These are phyloP conservation scores for Diarsia dahlii DNA, from an alignment of 2,888 invertebrate genomes.

Conservation along the genomic window DNA sequence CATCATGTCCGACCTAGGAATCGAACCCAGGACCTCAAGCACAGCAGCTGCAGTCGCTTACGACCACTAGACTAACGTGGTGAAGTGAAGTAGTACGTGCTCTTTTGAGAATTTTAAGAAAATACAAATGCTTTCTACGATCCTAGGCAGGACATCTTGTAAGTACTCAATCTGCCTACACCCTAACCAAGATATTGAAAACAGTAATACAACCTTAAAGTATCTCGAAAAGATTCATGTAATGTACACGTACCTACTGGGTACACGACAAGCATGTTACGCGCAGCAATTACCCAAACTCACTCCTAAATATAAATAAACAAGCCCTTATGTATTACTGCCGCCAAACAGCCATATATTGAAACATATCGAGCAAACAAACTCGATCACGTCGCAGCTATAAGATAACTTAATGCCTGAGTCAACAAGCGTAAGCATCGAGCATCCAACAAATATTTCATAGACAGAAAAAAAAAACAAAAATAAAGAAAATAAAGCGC, in stretches of 20 bases:
- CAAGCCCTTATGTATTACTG: slow-evolving; percentile 50
- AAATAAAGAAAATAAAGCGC: slow-evolving; percentile 71
- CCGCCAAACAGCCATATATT: slow-evolving; percentile 62
- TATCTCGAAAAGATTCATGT: slow-evolving; percentile 30
- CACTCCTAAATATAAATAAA: slow-evolving; percentile 49
- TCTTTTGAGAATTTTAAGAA: neutral
- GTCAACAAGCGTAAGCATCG: slow-evolving; percentile 68
- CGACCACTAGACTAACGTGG: no score
- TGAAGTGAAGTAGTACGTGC: neutral
- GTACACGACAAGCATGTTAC: slow-evolving; percentile 36
- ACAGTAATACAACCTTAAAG: neutral
- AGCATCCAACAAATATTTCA: slow-evolving; percentile 73
- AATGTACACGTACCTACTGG: neutral
- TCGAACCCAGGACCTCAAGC: no score
- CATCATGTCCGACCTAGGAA: no score
- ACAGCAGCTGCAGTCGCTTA: no score
- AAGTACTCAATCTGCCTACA: neutral
- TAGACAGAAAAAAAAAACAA: slow-evolving; percentile 70
- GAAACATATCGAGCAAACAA: slow-evolving; percentile 60
- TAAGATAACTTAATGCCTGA: slow-evolving; percentile 67
- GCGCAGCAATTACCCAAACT: slow-evolving; percentile 44
- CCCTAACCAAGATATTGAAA: neutral
- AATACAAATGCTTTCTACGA: neutral
- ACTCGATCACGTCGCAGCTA: slow-evolving; percentile 71
- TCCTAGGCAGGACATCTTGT: neutral